phyloP scores from a whole-genome alignment of 2,888 invertebrate genomes.

The Ormyrus labotus region DNA sequence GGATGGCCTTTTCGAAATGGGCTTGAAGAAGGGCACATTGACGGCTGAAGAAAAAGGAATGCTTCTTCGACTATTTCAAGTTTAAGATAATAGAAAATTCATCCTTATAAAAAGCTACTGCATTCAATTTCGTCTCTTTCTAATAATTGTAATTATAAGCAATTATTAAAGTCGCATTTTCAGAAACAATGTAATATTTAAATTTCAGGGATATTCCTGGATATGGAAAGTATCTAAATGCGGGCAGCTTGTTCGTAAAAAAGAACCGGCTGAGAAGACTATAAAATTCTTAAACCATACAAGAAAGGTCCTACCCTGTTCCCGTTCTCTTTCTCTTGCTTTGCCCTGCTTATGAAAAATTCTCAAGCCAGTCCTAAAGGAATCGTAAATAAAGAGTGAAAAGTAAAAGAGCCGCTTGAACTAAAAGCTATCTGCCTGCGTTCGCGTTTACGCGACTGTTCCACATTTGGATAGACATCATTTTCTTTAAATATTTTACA shows the following conservation, averaged over 20 bases:
- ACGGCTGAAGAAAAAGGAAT: no score
- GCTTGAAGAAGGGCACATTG: no score
- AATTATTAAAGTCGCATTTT: not conserved
- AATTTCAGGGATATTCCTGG: not conserved
- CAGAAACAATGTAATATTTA: not conserved
- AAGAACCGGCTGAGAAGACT: not conserved
- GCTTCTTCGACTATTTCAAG: no score
- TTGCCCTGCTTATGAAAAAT: slow-evolving; percentile 51
- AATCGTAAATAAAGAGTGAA: slow-evolving; percentile 54
- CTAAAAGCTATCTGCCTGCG: slow-evolving; percentile 28
- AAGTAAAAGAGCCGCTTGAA: slow-evolving; percentile 37
- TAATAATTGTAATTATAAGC: no score
- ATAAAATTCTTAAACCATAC: slow-evolving; percentile 52
- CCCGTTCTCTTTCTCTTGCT: not conserved
- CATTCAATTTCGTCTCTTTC: no score
- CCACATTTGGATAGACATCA: no score
- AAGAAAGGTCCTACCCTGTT: slow-evolving; percentile 1
- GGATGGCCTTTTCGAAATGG: no score
- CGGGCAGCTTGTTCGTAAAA: slow-evolving; percentile 13
- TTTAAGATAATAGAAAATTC: no score
- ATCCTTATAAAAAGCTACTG: no score
- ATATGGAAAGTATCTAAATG: slow-evolving; percentile 19
- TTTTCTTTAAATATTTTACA: no score
- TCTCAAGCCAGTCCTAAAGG: slow-evolving; percentile 40
- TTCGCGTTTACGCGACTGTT: not conserved